Evolutionary conservation across 2,113 vertebrate species (phyloP).

Genomic region (Lycaon pictus): DNA sequence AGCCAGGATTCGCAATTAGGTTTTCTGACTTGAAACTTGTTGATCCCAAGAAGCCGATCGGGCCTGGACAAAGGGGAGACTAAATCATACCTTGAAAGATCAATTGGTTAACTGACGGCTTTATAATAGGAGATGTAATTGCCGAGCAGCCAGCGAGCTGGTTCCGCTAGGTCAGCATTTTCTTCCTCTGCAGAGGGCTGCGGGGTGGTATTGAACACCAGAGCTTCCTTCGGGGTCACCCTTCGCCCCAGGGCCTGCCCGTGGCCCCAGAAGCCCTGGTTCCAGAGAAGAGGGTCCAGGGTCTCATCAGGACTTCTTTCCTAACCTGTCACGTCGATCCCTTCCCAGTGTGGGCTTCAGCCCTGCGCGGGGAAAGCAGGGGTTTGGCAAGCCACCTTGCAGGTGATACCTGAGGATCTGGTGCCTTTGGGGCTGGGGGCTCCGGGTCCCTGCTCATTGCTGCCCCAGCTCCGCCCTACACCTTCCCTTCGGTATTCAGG

Average conservation of each 20-base stretch:
- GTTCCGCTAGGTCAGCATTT: not conserved
- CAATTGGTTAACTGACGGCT: slow-evolving; percentile 78
- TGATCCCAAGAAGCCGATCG: slow-evolving; percentile 58
- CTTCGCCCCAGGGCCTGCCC: not conserved
- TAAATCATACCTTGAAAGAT: slow-evolving; percentile 69
- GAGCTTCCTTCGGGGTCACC: not conserved
- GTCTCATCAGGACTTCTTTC: not conserved
- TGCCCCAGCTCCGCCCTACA: not conserved
- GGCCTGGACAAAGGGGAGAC: not conserved
- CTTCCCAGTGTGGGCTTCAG: not conserved
- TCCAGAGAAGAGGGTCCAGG: not conserved
- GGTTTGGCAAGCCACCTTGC: not conserved
- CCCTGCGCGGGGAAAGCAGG: not conserved
- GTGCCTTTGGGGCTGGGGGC: not conserved
- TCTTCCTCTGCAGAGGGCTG: not conserved
- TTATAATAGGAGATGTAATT: slow-evolving; percentile 74
- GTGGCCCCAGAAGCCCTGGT: not conserved
- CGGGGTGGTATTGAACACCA: fast-evolving
- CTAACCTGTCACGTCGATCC: not conserved
- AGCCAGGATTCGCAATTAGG: slow-evolving; percentile 18
- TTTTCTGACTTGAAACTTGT: slow-evolving; percentile 58
- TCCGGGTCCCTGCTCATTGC: fast-evolving
- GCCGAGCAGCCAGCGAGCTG: not conserved
- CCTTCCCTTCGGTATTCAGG: not conserved
- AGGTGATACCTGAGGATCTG: not conserved